Percentiles rank a stretch among this genome's conserved stretches.
phyloP scores from a whole-genome alignment of 2,888 invertebrate genomes.

The Ernsta delagoae region DNA sequence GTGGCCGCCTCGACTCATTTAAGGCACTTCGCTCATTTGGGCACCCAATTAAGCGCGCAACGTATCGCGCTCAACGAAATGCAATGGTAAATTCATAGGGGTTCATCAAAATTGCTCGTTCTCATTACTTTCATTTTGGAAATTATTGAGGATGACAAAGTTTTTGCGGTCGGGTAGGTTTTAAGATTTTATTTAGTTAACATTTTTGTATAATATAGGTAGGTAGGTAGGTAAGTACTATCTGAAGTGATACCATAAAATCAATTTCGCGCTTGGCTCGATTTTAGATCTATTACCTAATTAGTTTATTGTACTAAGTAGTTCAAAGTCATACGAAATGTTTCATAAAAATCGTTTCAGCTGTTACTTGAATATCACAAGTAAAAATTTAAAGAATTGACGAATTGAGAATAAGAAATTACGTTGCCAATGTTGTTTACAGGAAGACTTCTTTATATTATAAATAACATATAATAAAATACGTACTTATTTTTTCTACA shows the following conservation, averaged over 20 bases:
- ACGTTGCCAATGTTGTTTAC: not conserved
- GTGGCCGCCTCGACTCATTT: conserved; percentile 70
- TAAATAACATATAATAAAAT: not conserved
- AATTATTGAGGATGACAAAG: not conserved
- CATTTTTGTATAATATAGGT: no score
- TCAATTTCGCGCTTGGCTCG: no score
- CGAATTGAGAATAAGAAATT: no score
- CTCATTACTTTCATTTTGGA: conserved; percentile 51
- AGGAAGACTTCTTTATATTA: not conserved
- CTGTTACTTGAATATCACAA: no score
- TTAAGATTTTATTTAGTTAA: not conserved
- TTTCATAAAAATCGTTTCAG: no score
- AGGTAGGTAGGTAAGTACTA: no score
- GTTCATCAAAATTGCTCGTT: conserved; percentile 76
- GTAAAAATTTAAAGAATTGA: no score
- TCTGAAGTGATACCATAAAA: no score
- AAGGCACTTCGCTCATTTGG: conserved; percentile 69
- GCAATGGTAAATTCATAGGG: conserved; percentile 48
- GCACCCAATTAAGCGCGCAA: conserved; percentile 78
- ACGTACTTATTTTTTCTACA: not conserved
- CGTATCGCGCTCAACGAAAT: conserved; percentile 65
- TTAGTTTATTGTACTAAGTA: no score
- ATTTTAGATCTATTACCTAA: no score
- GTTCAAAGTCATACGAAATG: no score
- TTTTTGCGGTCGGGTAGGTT: not conserved